Evolutionary conservation across 2,797 vertebrate genomes (phyloP).

Genomic region (Helarctos malayanus): DNA sequence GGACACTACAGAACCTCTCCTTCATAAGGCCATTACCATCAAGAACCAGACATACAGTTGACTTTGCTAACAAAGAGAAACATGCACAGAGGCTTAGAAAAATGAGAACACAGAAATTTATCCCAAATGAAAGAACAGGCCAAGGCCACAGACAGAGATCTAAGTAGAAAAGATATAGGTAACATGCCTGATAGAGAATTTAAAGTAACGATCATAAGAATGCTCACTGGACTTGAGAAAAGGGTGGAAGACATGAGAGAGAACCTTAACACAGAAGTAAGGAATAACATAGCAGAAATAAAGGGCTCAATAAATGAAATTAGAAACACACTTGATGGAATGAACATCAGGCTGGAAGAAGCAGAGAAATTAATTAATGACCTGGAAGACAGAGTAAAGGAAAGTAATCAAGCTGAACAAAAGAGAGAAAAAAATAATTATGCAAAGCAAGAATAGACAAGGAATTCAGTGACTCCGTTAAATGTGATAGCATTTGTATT

Average conservation of each 20-base stretch:
- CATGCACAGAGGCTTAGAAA: not conserved
- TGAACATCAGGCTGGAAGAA: not conserved
- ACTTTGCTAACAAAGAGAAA: not conserved
- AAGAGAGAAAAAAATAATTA: not conserved
- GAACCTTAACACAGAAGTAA: not conserved
- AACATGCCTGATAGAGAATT: not conserved
- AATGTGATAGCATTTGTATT: not conserved
- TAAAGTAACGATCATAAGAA: not conserved
- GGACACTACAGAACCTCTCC: not conserved
- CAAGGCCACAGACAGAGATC: not conserved
- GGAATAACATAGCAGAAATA: not conserved
- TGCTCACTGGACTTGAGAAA: not conserved
- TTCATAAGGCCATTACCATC: not conserved
- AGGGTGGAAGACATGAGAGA: not conserved
- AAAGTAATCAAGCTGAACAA: not conserved
- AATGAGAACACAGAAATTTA: not conserved
- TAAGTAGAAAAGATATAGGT: not conserved
- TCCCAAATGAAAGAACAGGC: not conserved
- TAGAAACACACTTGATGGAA: not conserved
- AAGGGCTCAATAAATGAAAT: not conserved
- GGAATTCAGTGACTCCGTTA: not conserved
- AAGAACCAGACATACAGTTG: not conserved
- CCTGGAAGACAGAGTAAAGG: no score
- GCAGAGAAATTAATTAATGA: not conserved
- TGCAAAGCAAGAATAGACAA: not conserved